Conservation (phyloP, 2,113 vertebrate species). For the Coreoperca whiteheadi region DNA sequence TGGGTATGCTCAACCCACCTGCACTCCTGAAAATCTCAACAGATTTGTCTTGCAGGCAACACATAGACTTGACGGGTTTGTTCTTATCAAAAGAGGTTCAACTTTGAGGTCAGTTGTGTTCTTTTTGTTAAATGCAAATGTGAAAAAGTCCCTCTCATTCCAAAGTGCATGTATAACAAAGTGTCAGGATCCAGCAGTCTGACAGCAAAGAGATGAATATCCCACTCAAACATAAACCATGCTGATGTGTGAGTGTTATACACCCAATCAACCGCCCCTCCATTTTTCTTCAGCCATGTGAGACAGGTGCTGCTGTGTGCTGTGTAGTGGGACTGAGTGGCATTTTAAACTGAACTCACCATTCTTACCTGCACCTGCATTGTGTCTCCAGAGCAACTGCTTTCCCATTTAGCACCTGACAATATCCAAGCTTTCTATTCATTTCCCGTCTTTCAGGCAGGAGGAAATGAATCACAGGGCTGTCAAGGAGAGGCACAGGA, state of each 20-base stretch:
- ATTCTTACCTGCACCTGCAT: conserved; percentile 67
- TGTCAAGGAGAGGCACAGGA: conserved; percentile 81
- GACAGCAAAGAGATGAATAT: conserved; percentile 65
- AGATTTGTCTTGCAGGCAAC: conserved; percentile 24
- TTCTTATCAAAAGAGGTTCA: conserved; percentile 44
- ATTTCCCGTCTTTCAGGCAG: conserved; percentile 79
- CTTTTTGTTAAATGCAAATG: conserved; percentile 53
- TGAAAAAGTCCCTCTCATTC: conserved; percentile 18
- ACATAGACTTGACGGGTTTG: conserved; percentile 17
- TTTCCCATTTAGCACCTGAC: conserved; percentile 81
- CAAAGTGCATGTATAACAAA: conserved; percentile 49
- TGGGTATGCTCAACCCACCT: conserved; percentile 36
- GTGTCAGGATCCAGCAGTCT: conserved; percentile 40
- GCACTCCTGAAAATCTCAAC: conserved; percentile 22
- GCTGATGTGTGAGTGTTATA: conserved; percentile 56
- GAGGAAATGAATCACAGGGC: conserved; percentile 81
- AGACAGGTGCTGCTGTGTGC: conserved; percentile 58
- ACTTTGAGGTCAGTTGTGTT: conserved; percentile 50
- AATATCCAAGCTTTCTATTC: conserved; percentile 83
- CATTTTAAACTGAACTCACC: conserved; percentile 65
- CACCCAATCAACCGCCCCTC: conserved; percentile 55
- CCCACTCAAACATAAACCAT: conserved; percentile 58
- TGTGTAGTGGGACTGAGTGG: conserved; percentile 58
- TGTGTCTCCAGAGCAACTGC: conserved; percentile 72
- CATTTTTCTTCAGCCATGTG: conserved; percentile 42